Percentiles rank a stretch among this genome's conserved stretches.
Conservation (phyloP, 2,888 invertebrate genomes). For the Erannis defoliaria region DNA sequence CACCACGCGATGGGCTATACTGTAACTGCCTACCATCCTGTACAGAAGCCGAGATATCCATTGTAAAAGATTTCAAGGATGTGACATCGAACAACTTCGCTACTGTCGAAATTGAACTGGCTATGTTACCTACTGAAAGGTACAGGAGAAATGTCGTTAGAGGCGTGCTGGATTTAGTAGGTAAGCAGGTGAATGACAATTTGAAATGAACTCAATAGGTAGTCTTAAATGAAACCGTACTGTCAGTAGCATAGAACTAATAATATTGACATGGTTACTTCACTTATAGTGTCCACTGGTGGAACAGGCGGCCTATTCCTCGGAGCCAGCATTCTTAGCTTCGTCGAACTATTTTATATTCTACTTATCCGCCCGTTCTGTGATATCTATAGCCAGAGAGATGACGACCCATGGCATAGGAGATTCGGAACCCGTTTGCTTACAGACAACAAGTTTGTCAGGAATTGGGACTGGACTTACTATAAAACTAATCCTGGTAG, state of each 20-base stretch:
- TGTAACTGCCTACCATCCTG: slow-evolving; percentile 92
- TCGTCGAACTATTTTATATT: slow-evolving; percentile 88
- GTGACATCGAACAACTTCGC: slow-evolving; percentile 64
- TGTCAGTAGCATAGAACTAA: background rate
- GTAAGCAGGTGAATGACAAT: slow-evolving; percentile 71
- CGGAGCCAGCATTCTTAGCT: slow-evolving; percentile 89
- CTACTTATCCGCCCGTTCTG: slow-evolving; percentile 79
- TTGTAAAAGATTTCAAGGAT: slow-evolving; percentile 85
- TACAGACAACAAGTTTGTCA: slow-evolving; percentile 68
- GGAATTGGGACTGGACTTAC: slow-evolving; percentile 64
- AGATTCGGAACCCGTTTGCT: slow-evolving; percentile 70
- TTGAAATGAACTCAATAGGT: background rate
- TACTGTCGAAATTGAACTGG: slow-evolving; percentile 87
- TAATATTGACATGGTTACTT: background rate
- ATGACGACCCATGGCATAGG: slow-evolving; percentile 76
- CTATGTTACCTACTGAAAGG: slow-evolving; percentile 89
- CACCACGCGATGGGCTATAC: slow-evolving; percentile 86
- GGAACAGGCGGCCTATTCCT: slow-evolving; percentile 89
- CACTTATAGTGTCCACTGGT: slow-evolving; percentile 87
- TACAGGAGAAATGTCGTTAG: slow-evolving; percentile 91
- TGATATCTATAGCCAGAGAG: slow-evolving; percentile 75
- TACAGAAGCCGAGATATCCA: slow-evolving; percentile 90
- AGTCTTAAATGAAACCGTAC: background rate
- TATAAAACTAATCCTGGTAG: slow-evolving; percentile 60
- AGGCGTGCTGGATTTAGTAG: slow-evolving; percentile 91